A percentile compares a stretch with the other conserved stretches of the same genome.
Evolutionary conservation across 2,113 vertebrate species (phyloP).

Genomic region (Brienomyrus brachyistius): DNA sequence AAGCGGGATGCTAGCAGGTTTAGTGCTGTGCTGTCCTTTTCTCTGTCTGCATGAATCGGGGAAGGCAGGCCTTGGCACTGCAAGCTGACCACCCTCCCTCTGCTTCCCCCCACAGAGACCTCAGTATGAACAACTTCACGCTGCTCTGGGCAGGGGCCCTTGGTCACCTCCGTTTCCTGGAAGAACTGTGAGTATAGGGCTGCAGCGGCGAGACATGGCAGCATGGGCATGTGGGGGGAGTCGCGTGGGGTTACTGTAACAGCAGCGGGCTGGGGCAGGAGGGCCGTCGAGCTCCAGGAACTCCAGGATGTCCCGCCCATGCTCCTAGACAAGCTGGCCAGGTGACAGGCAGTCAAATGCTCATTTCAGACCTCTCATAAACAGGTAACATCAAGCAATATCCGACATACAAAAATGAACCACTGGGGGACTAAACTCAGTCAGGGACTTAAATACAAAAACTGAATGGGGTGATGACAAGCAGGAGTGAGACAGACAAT

Average conservation of each 20-base stretch:
- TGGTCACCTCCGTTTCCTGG: constrained; percentile 77
- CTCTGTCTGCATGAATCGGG: background rate
- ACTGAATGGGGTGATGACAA: too few relatives aligned
- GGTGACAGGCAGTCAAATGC: too few relatives aligned
- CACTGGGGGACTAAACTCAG: too few relatives aligned
- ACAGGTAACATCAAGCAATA: too few relatives aligned
- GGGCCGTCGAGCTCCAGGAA: background rate
- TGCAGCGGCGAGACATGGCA: constrained; percentile 16
- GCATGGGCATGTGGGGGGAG: background rate
- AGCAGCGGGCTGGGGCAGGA: background rate
- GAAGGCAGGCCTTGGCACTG: background rate
- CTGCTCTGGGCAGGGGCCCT: constrained; percentile 64
- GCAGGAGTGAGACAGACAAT: too few relatives aligned
- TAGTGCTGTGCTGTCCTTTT: background rate
- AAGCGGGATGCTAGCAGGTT: background rate
- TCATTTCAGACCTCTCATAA: too few relatives aligned
- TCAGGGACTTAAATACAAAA: too few relatives aligned
- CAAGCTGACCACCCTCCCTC: constrained; percentile 19
- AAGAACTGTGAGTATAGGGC: constrained; percentile 80
- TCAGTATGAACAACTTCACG: constrained; percentile 93
- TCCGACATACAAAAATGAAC: too few relatives aligned
- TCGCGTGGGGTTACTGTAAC: background rate
- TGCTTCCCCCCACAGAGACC: constrained; percentile 66
- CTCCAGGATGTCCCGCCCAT: background rate
- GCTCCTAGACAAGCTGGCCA: too few relatives aligned